Percentiles rank a stretch among this genome's conserved stretches.
phyloP scores from a whole-genome alignment of 1,140 invertebrate genomes.

The Semibalanus balanoides region DNA sequence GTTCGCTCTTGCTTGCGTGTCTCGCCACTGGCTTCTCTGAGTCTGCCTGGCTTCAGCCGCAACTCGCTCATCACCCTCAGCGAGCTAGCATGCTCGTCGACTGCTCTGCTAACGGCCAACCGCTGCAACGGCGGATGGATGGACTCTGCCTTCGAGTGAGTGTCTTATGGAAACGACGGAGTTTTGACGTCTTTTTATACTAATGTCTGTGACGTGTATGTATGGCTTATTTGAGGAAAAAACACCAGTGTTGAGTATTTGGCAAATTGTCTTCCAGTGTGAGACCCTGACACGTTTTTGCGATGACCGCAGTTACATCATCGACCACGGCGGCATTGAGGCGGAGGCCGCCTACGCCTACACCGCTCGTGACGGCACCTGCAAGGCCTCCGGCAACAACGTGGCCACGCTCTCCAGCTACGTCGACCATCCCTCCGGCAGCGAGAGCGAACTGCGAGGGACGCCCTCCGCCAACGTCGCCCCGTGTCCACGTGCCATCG shows the following conservation, averaged over 20 bases:
- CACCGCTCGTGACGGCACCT: slow-evolving; percentile 37
- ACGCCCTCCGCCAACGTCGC: slow-evolving; percentile 74
- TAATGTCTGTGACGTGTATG: neutral
- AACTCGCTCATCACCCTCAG: slow-evolving; percentile 76
- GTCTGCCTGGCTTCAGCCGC: slow-evolving; percentile 76
- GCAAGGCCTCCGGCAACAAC: slow-evolving; percentile 47
- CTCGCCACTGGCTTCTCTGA: slow-evolving; percentile 71
- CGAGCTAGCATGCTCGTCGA: slow-evolving; percentile 96
- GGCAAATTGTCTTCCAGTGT: neutral
- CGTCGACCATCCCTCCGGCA: slow-evolving; percentile 54
- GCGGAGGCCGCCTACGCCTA: slow-evolving; percentile 54
- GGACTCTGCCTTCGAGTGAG: slow-evolving; percentile 65
- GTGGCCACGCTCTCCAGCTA: slow-evolving; percentile 74
- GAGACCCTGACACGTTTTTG: neutral
- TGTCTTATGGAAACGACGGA: no score
- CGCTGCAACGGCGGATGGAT: slow-evolving; percentile 92
- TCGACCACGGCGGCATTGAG: slow-evolving; percentile 72
- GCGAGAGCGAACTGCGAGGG: slow-evolving; percentile 55
- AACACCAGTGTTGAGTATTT: neutral
- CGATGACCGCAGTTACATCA: slow-evolving; percentile 50
- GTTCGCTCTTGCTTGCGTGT: slow-evolving; percentile 33
- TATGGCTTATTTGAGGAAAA: neutral
- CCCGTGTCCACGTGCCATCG: slow-evolving; percentile 71
- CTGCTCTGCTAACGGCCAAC: slow-evolving; percentile 83
- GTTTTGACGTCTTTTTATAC: no score